Evolutionary conservation across 2,888 invertebrate genomes (phyloP).

Genomic region (Baccha elongata): DNA sequence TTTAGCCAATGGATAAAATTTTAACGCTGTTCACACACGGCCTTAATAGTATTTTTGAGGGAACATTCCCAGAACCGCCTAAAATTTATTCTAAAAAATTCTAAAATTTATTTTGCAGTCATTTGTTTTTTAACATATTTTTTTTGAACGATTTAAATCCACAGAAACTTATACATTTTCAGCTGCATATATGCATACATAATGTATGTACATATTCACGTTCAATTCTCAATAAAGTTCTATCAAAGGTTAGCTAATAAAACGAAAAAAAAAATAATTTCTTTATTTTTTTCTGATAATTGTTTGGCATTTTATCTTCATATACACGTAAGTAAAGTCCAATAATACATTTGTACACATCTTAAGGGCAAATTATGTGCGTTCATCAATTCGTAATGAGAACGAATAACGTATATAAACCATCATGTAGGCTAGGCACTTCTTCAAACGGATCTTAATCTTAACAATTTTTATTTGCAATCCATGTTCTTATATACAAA

Average conservation of each 20-base stretch:
- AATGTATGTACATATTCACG: too few relatives aligned
- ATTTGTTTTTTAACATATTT: too few relatives aligned
- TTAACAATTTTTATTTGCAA: conserved; percentile 66
- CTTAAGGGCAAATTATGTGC: conserved; percentile 53
- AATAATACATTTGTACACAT: conserved; percentile 36
- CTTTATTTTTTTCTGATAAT: conserved; percentile 27
- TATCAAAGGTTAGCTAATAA: not conserved
- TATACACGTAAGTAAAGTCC: conserved; percentile 3
- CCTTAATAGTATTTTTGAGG: too few relatives aligned
- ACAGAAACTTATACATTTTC: too few relatives aligned
- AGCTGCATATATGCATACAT: too few relatives aligned
- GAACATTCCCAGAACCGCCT: too few relatives aligned
- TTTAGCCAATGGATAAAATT: too few relatives aligned
- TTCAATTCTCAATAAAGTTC: not conserved
- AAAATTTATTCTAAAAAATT: too few relatives aligned
- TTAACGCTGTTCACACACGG: too few relatives aligned
- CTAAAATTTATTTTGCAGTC: too few relatives aligned
- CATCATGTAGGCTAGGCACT: conserved; percentile 41
- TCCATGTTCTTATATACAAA: conserved; percentile 17
- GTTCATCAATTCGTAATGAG: conserved; percentile 62
- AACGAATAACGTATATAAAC: conserved; percentile 38
- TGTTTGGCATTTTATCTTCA: conserved; percentile 42
- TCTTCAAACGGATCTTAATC: conserved; percentile 42
- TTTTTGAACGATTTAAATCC: too few relatives aligned
- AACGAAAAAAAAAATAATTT: not conserved